Evolutionary conservation across 2,113 vertebrate species (phyloP).

Genomic region (Pycnonotus jocosus): DNA sequence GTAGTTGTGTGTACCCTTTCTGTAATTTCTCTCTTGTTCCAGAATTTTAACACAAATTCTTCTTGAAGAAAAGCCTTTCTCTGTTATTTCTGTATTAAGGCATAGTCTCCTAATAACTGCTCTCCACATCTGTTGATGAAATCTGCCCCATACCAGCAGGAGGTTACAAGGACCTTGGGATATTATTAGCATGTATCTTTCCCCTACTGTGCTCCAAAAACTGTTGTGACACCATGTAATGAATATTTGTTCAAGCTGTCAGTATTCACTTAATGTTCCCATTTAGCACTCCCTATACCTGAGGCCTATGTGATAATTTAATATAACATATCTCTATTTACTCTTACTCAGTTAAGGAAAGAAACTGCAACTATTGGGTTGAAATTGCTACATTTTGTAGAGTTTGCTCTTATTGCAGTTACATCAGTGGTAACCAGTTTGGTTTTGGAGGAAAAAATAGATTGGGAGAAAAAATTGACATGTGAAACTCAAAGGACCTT

Average conservation of each 20-base stretch:
- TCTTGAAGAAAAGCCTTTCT: background rate
- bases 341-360: background rate
- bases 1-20: background rate
- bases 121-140: background rate
- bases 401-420: background rate
- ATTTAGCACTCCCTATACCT: background rate
- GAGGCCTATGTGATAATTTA: background rate
- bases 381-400: background rate
- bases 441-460: background rate
- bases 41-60: fast-evolving
- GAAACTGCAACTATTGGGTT: background rate
- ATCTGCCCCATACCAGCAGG: background rate
- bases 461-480: fast-evolving
- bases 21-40: background rate
- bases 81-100: background rate
- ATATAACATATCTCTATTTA: background rate
- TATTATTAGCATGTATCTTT: background rate
- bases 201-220: background rate
- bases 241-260: background rate
- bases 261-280: background rate
- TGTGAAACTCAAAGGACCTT: fast-evolving
- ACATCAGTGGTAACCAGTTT: background rate
- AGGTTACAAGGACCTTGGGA: background rate
- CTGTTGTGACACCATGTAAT: background rate
- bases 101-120: background rate